These are phyloP conservation scores for Anoplophora glabripennis DNA, from an alignment of 1,140 invertebrate species.

Conservation along the genomic window DNA sequence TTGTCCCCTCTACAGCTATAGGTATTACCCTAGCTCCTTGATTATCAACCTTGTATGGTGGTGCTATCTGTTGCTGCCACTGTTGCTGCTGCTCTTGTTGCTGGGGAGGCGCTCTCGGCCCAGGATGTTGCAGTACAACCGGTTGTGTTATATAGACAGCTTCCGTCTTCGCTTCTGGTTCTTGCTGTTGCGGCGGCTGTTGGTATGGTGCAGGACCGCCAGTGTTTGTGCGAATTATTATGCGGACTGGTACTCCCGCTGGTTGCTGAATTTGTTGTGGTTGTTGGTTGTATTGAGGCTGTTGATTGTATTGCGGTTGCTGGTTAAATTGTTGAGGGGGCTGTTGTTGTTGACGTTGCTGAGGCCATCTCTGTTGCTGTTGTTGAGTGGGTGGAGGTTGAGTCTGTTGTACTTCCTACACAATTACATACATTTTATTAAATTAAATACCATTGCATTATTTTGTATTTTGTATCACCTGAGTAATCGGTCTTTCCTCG, in stretches of 20 bases:
- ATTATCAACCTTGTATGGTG: slow-evolving; percentile 37
- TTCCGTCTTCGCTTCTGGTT: slow-evolving; percentile 28
- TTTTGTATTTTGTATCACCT: not conserved
- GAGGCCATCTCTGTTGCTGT: slow-evolving; percentile 27
- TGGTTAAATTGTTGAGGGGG: slow-evolving; percentile 12
- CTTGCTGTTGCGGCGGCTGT: not conserved
- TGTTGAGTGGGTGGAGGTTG: slow-evolving; percentile 1
- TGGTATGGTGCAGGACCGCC: slow-evolving; percentile 3
- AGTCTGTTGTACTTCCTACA: not conserved
- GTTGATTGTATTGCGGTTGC: slow-evolving; percentile 15
- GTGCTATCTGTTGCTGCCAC: slow-evolving; percentile 1
- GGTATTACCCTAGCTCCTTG: slow-evolving; percentile 45
- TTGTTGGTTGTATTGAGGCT: not conserved
- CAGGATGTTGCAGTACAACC: slow-evolving; percentile 40
- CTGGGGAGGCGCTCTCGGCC: slow-evolving; percentile 17
- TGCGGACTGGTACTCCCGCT: slow-evolving; percentile 15
- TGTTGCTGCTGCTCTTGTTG: slow-evolving; percentile 27
- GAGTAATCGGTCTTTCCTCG: slow-evolving; percentile 7
- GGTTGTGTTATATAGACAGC: slow-evolving; percentile 43
- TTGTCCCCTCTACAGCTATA: slow-evolving; percentile 45
- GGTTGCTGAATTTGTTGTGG: slow-evolving; percentile 7
- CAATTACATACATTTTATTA: not conserved
- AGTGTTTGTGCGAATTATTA: slow-evolving; percentile 25
- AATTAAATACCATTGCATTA: no score
- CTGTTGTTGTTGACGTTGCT: slow-evolving; percentile 26